Base-by-base conservation (phyloP, 92 coral and sea anemone genomes). In the Siderastrea radians region DNA sequence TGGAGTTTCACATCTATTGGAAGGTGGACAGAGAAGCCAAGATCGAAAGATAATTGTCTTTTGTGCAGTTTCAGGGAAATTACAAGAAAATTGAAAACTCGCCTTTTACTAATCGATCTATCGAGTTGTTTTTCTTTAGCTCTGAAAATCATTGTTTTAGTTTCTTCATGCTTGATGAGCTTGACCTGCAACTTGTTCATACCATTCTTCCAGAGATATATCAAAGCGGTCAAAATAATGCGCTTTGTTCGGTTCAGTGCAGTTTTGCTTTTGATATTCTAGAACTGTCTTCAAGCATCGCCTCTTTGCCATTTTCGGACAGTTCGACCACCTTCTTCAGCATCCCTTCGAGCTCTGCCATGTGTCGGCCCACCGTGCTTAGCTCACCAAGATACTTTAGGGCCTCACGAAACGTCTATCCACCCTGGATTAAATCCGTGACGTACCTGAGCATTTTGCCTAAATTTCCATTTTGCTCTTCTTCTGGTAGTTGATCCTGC, bases 271-370 rank as follows among this genome's bases (percentile, higher is more conserved):
- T 44, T 88, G 94, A 75, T 47, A 91, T 6, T 83, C 85, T 12
- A 87, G 76, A 16, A 76, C 94, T n/a, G n/a, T n/a, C n/a, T 58
- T 73, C 66, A 16, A 82, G 77, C 12, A 91, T 53, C 26, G 89
- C 89, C 19, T 87, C 67, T 73, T 78, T 87, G 50, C 92, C 85
- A 49, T 82, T 89, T 8, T 88, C 83, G 52, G 82, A n/a, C 49
- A 70, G 4, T 15, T 60, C 5, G 15, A 11, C 15, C 38, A 26
- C 38, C 38, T 26, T 26, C 0, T 26, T 0, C 26, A 60, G 65
- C 65, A 60, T 60, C 16, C 65, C 0, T 60, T 15, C 26, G 15
- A 60, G 16, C 15, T 15, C 10, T 17, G 4, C 65, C n/a, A 60
- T 12, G n/a, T 60, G 65, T 38, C 44, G 65, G 1, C 79, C 80